These are phyloP conservation scores for Manduca sexta DNA, from an alignment of 1,140 invertebrate genomes.

Conservation along the genomic window DNA sequence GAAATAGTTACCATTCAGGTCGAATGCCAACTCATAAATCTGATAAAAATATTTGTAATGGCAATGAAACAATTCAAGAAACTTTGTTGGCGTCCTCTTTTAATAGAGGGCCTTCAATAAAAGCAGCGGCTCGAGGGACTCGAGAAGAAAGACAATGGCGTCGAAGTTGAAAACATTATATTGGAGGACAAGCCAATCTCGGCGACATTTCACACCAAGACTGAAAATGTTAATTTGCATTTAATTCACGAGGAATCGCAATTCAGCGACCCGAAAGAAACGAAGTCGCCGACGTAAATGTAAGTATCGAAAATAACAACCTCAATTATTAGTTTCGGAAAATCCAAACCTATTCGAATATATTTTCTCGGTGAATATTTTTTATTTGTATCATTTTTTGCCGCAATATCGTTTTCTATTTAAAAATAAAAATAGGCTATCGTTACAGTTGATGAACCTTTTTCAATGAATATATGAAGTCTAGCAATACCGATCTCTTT, in stretches of 20 bases:
- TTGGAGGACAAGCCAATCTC: conserved; percentile 57
- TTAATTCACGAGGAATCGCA: conserved; percentile 61
- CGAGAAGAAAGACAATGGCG: conserved; percentile 44
- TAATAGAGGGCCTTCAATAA: conserved; percentile 58
- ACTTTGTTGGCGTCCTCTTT: conserved; percentile 55
- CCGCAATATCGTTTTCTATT: no score
- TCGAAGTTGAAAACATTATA: conserved; percentile 55
- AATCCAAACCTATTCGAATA: no score
- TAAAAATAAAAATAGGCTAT: no score
- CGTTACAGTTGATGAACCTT: no score
- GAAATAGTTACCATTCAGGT: conserved; percentile 58
- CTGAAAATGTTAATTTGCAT: conserved; percentile 55
- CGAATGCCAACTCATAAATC: conserved; percentile 55
- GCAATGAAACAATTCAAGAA: conserved; percentile 63
- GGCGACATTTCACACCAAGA: conserved; percentile 46
- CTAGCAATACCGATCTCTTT: no score
- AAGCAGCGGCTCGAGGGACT: conserved; percentile 51
- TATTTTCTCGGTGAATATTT: no score
- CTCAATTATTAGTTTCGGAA: no score
- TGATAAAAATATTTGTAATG: conserved; percentile 57
- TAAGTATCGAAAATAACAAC: conserved; percentile 28
- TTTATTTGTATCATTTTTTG: no score
- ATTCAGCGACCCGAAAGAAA: conserved; percentile 37
- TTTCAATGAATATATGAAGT: no score
- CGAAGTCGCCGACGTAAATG: conserved; percentile 38